These are phyloP conservation scores for Creontiades dilutus DNA, from an alignment of 2,888 invertebrate genomes.

Conservation along the genomic window DNA sequence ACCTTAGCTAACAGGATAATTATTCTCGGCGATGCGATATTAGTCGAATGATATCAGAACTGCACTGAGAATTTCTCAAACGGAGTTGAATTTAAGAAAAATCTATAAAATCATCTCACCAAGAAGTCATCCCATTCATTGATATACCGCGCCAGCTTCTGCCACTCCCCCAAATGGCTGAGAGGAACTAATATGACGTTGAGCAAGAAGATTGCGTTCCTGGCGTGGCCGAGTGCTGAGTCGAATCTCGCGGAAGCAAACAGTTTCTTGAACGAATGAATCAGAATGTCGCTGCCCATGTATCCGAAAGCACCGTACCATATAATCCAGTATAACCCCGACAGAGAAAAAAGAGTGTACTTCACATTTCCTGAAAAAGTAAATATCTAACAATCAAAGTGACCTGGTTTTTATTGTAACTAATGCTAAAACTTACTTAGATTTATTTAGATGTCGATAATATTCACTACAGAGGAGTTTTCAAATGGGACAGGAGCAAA, in stretches of 20 bases:
- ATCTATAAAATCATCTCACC: not conserved
- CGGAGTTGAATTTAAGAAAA: too few species aligned
- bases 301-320: not conserved
- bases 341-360: not conserved
- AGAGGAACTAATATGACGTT: constrained; percentile 40
- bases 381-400: too few species aligned
- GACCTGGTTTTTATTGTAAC: not conserved
- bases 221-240: not conserved
- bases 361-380: constrained; percentile 29
- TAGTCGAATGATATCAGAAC: too few species aligned
- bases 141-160: constrained; percentile 36
- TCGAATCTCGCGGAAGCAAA: not conserved
- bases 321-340: constrained; percentile 13
- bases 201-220: constrained; percentile 28
- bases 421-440: not conserved
- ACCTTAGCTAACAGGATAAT: too few species aligned
- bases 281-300: not conserved
- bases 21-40: too few species aligned
- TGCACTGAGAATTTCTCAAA: too few species aligned
- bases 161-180: constrained; percentile 47
- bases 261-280: constrained; percentile 6
- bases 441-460: too few species aligned
- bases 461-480: too few species aligned
- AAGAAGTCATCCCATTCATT: constrained; percentile 49
- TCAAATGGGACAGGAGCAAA: too few species aligned